Evolutionary conservation across 2,113 vertebrate genomes (phyloP), one percentile per base, ranked within the genome.

Genomic region (Muntiacus reevesi): DNA sequence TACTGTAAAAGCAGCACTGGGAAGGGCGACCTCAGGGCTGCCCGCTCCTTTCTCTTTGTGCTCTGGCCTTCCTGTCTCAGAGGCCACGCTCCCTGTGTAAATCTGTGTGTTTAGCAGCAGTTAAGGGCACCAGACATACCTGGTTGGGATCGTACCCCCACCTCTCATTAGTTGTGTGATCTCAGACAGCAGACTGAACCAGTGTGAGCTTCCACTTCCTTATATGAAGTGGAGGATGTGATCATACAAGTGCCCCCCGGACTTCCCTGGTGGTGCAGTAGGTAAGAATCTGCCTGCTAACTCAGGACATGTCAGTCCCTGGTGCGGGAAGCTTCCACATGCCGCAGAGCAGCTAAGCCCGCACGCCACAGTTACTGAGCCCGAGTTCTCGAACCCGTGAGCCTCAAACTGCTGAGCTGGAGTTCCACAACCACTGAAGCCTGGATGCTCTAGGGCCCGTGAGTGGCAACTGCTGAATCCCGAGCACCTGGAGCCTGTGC

Each of bases 1-100:
- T 23, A 2, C 30, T 11, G 33, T 9, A 4, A 8, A 36, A 33
- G 36, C 6, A 6, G 12, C 25, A 2, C 25, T 7, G 2, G 47
- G 13, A 87, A 45, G 11, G 3, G 11, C 9, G n/a, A 6, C 13
- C 0, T 40, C 59, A 28, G n/a, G n/a, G 52, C 55, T 15, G 1
- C 47, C 13, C 28, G 5, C 43, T 3, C 8, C 45, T 59, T 54
- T 33, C 40, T 71, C 47, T n/a, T 4, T 36, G 23, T 30, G 14
- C 74, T 52, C 21, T 7, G 15, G 25, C 52, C 8, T 33, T 21
- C 27, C 50, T n/a, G 1, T 40, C 47, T 6, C 36, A 5, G 45
- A 71, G 43, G 45, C 1, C 45, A 25, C 5, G 40, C 10, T 10
- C 27, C 67, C 36, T 30, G 12, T 0, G 0, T 21, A 27, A n/a